A percentile compares a stretch with the other conserved stretches of the same genome.
phyloP scores from a whole-genome alignment of 2,113 vertebrate genomes.

The Seriola rivoliana region DNA sequence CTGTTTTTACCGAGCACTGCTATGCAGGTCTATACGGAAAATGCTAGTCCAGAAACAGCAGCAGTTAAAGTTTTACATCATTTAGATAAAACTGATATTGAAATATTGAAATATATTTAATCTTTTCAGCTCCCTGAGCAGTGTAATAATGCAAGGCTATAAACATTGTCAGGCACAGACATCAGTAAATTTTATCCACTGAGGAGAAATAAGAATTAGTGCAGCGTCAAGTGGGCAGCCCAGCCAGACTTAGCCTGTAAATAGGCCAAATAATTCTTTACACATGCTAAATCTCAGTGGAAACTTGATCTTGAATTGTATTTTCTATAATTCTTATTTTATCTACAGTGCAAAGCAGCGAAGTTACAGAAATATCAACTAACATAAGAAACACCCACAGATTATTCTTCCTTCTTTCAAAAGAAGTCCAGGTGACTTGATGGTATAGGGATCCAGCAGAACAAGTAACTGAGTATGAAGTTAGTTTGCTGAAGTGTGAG shows the following conservation, averaged over 20 bases:
- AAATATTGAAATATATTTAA: background rate
- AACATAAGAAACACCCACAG: slow-evolving; percentile 13
- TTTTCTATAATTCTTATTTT: background rate
- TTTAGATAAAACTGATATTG: background rate
- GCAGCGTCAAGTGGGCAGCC: background rate
- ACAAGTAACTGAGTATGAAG: slow-evolving; percentile 52
- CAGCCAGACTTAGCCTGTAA: background rate
- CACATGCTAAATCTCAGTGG: background rate
- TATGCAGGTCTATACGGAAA: background rate
- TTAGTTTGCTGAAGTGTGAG: slow-evolving; percentile 61
- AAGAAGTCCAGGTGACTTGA: slow-evolving; percentile 47
- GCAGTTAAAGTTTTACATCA: background rate
- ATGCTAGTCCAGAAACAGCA: slow-evolving; percentile 1
- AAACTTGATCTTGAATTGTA: background rate
- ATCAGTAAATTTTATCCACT: slow-evolving; percentile 6
- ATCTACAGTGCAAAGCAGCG: background rate
- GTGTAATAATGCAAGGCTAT: background rate
- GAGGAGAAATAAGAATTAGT: slow-evolving; percentile 4
- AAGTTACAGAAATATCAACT: slow-evolving; percentile 15
- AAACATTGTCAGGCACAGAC: slow-evolving; percentile 18
- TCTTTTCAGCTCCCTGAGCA: background rate
- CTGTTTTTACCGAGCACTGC: slow-evolving; percentile 9
- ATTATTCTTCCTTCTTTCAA: background rate
- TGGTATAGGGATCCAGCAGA: slow-evolving; percentile 46
- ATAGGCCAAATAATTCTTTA: background rate